Conservation (phyloP, 2,797 vertebrate species). For the Sebastes steindachneri region DNA sequence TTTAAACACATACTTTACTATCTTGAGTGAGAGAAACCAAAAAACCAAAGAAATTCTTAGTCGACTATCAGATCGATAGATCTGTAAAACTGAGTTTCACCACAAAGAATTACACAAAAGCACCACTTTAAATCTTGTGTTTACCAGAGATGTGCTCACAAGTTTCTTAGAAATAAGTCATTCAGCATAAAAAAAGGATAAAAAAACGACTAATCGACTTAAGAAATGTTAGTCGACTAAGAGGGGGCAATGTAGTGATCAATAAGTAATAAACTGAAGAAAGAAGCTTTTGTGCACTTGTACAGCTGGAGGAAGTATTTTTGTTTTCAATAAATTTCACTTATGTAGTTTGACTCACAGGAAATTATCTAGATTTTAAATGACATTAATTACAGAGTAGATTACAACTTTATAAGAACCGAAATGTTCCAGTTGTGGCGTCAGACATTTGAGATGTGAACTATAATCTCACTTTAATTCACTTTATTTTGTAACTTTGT, state of each 20-base stretch:
- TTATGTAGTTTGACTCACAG: neutral
- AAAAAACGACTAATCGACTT: no score
- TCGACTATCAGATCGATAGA: no score
- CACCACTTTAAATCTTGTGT: no score
- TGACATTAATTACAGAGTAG: neutral
- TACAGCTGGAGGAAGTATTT: neutral
- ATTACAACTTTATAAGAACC: neutral
- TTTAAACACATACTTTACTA: neutral
- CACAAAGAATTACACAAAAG: no score
- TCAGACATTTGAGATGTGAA: neutral
- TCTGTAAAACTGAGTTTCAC: no score
- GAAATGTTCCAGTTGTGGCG: neutral
- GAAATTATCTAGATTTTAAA: neutral
- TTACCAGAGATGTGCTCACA: no score
- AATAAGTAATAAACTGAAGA: neutral
- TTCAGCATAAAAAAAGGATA: no score
- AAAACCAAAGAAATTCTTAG: no score
- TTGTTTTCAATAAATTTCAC: neutral
- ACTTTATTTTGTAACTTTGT: neutral
- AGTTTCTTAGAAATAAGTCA: no score
- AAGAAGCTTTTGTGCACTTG: neutral
- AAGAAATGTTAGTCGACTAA: no score
- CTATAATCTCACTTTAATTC: neutral
- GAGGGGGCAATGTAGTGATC: neutral
- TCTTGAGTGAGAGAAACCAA: no score